Conservation (phyloP, 2,113 vertebrate genomes). For the Chiloscyllium plagiosum region DNA sequence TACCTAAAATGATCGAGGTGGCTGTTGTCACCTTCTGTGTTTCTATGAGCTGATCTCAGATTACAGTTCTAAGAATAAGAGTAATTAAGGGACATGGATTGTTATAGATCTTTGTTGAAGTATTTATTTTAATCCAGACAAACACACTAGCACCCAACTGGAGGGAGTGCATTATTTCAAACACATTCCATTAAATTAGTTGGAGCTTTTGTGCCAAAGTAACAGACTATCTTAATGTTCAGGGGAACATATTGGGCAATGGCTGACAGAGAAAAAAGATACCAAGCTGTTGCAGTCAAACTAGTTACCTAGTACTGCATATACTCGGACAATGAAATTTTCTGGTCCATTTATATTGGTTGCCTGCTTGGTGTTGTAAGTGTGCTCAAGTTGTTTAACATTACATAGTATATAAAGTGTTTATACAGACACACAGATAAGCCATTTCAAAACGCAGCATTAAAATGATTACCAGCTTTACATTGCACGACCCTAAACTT, state of each 20-base stretch:
- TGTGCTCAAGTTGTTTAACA: neutral
- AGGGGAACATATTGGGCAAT: neutral
- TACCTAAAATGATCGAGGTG: neutral
- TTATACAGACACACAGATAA: neutral
- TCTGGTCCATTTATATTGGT: neutral
- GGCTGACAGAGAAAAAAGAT: too few species aligned
- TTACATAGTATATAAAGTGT: neutral
- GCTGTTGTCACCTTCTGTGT: neutral
- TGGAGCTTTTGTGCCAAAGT: neutral
- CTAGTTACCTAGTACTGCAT: neutral
- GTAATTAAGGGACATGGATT: too few species aligned
- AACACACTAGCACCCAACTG: neutral
- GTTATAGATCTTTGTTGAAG: neutral
- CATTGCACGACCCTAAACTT: neutral
- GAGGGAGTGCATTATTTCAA: neutral
- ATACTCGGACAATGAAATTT: neutral
- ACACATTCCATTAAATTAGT: neutral
- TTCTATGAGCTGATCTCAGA: neutral
- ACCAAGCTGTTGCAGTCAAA: neutral
- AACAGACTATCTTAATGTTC: neutral
- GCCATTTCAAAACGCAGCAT: neutral
- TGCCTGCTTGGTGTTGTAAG: neutral
- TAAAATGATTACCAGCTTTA: neutral
- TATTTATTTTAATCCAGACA: neutral
- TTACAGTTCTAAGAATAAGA: neutral